phyloP scores from a whole-genome alignment of 2,113 vertebrate species.

The Vicugna pacos region DNA sequence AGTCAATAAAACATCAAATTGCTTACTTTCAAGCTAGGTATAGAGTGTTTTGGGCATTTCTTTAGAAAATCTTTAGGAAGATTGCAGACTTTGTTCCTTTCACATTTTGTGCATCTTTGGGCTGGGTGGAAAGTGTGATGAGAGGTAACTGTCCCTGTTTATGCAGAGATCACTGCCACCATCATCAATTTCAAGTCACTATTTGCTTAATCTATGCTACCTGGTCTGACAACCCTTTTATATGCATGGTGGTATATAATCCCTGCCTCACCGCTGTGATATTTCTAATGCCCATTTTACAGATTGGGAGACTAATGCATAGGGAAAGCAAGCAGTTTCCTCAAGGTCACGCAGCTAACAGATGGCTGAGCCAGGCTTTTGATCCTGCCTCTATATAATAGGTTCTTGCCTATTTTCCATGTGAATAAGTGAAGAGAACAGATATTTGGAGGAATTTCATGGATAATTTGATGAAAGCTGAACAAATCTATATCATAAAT shows the following conservation, averaged over 20 bases:
- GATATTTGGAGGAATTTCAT: neutral
- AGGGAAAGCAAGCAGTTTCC: neutral
- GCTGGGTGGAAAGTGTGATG: neutral
- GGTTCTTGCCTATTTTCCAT: neutral
- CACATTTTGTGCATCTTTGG: neutral
- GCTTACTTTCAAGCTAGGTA: neutral
- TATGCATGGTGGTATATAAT: neutral
- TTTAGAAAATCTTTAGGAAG: neutral
- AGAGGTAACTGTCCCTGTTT: neutral
- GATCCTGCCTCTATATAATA: neutral
- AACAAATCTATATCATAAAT: neutral
- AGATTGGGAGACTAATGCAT: neutral
- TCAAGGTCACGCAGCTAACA: neutral
- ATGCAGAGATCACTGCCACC: neutral
- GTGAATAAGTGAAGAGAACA: neutral
- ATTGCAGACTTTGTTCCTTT: neutral
- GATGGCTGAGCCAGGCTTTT: neutral
- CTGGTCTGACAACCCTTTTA: neutral
- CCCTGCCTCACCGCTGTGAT: neutral
- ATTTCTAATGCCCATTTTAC: neutral
- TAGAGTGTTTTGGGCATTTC: neutral
- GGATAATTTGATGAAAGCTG: neutral
- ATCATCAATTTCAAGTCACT: neutral
- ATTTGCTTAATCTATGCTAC: neutral
- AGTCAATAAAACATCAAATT: neutral